These are phyloP conservation scores for Nebria ingens DNA, from an alignment of 1,140 invertebrate genomes.

Conservation along the genomic window DNA sequence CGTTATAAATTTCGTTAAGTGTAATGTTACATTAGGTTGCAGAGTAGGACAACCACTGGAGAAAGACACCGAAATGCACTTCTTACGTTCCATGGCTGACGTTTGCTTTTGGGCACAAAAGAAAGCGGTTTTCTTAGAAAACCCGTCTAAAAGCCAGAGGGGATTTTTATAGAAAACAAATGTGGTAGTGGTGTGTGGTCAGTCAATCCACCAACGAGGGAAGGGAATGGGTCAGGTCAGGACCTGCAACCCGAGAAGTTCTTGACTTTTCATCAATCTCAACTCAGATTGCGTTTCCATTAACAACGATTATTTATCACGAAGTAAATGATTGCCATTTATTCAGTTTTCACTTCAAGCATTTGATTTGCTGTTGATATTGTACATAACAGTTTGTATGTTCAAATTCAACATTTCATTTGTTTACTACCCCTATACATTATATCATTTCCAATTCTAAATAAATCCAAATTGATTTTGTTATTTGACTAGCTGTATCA, in stretches of 20 bases:
- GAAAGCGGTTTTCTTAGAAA: slow-evolving; percentile 3
- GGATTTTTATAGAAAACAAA: slow-evolving; percentile 6
- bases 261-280: slow-evolving; percentile 1
- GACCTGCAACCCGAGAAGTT: no score
- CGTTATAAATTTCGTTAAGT: slow-evolving; percentile 3
- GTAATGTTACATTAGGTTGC: slow-evolving; percentile 4
- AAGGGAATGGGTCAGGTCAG: not conserved
- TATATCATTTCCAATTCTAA: no score
- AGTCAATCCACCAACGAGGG: not conserved
- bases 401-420: no score
- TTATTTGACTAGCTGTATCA: no score
- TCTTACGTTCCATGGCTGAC: not conserved
- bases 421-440: no score
- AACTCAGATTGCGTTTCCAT: not conserved
- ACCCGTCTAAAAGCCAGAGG: not conserved
- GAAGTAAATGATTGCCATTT: no score
- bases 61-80: slow-evolving; percentile 8
- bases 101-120: slow-evolving; percentile 5
- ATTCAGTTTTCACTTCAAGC: no score
- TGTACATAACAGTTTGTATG: no score
- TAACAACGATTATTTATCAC: slow-evolving; percentile 3
- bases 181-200: slow-evolving; percentile 3
- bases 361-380: no score
- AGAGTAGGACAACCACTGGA: not conserved
- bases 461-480: no score